phyloP scores from a whole-genome alignment of 1,140 invertebrate species.

The Rhagoletis pomonella region DNA sequence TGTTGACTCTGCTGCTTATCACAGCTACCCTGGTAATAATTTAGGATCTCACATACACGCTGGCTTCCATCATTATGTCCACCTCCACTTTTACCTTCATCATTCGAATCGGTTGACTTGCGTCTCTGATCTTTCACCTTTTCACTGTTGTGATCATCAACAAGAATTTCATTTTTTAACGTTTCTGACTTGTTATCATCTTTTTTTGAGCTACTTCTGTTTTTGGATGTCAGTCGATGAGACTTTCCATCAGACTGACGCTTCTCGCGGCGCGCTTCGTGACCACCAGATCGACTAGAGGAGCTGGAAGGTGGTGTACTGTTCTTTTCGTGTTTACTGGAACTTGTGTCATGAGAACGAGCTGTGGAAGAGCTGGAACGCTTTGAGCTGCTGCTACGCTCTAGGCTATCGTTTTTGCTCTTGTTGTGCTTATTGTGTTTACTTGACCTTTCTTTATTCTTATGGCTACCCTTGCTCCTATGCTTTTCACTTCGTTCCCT shows the following conservation, averaged over 20 bases:
- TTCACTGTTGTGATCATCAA: slow-evolving; percentile 65
- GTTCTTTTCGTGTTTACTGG: slow-evolving; percentile 59
- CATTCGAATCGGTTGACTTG: slow-evolving; percentile 68
- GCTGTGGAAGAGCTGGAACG: slow-evolving; percentile 61
- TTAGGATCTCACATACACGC: background rate
- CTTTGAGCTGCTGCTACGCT: slow-evolving; percentile 61
- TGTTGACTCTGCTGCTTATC: slow-evolving; percentile 58
- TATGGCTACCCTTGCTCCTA: slow-evolving; percentile 18
- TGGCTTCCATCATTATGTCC: slow-evolving; percentile 50
- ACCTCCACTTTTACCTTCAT: slow-evolving; percentile 63
- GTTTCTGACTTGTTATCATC: background rate
- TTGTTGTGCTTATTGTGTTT: slow-evolving; percentile 8
- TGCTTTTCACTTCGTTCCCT: background rate
- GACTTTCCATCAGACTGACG: slow-evolving; percentile 12
- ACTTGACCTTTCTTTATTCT: background rate
- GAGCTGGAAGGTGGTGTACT: slow-evolving; percentile 55
- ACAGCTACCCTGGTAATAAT: slow-evolving; percentile 1
- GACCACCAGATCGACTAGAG: slow-evolving; percentile 57
- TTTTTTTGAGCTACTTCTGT: background rate
- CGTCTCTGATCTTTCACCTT: slow-evolving; percentile 64
- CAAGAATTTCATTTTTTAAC: background rate
- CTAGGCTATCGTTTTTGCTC: slow-evolving; percentile 6
- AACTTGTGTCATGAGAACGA: slow-evolving; percentile 63
- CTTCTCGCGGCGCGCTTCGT: slow-evolving; percentile 56
- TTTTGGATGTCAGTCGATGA: slow-evolving; percentile 11